phyloP scores from a whole-genome alignment of 2,888 invertebrate genomes.

The Biston betularia region DNA sequence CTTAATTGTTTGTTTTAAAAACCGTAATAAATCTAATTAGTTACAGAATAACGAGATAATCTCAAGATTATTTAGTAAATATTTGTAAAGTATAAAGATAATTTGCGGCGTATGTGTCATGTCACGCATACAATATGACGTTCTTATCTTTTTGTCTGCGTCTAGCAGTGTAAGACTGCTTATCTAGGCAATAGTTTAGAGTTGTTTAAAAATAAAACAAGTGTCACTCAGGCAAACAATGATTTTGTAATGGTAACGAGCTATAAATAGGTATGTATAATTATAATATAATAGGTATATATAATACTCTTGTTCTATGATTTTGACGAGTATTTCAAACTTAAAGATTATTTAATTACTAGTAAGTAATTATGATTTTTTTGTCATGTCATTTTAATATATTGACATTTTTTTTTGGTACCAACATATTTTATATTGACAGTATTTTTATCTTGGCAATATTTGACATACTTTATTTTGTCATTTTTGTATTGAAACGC shows the following conservation, averaged over 20 bases:
- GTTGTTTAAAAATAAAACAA: not conserved
- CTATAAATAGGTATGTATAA: too few relatives aligned
- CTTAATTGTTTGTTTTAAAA: not conserved
- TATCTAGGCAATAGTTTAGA: not conserved
- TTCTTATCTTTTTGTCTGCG: not conserved
- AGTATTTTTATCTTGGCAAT: too few relatives aligned
- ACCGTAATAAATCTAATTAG: conserved; percentile 5
- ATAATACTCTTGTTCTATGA: too few relatives aligned
- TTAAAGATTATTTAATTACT: too few relatives aligned
- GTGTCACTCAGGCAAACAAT: not conserved
- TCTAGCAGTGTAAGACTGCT: not conserved
- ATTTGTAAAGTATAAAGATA: not conserved
- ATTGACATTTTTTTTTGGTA: too few relatives aligned
- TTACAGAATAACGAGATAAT: conserved; percentile 3
- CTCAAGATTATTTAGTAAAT: not conserved
- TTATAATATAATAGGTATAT: too few relatives aligned
- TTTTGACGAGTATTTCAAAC: too few relatives aligned
- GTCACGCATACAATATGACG: not conserved
- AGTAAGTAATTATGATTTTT: too few relatives aligned
- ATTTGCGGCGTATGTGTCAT: not conserved
- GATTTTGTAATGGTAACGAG: not conserved
- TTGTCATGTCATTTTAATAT: too few relatives aligned
- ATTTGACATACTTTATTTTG: too few relatives aligned
- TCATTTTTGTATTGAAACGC: too few relatives aligned
- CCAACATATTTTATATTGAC: too few relatives aligned